Evolutionary conservation across 37 sponge, comb jelly and placozoan genomes (phyloP).

Genomic region (Axinella damicornis): DNA sequence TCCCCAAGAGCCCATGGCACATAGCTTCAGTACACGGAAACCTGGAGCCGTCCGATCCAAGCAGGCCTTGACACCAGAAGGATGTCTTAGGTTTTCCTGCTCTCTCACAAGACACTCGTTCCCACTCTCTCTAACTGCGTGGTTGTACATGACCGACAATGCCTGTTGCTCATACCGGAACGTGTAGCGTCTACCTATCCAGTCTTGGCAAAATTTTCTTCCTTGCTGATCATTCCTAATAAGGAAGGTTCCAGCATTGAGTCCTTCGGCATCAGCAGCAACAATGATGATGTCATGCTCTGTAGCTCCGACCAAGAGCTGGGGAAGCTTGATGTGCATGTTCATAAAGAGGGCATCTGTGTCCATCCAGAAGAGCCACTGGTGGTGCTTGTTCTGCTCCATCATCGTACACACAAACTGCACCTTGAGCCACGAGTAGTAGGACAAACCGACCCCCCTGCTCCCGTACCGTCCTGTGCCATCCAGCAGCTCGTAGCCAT

Average conservation of each 20-base stretch:
- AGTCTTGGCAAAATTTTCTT: background rate
- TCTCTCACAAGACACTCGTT: background rate
- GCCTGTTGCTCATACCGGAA: slow-evolving; percentile 2
- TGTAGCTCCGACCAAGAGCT: slow-evolving; percentile 4
- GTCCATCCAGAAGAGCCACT: slow-evolving; percentile 10
- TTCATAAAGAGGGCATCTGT: slow-evolving; percentile 16
- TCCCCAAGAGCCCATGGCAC: slow-evolving; percentile 9
- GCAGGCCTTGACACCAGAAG: slow-evolving; percentile 17
- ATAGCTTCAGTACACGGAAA: slow-evolving; percentile 11
- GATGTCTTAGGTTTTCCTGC: background rate
- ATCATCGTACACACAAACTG: slow-evolving; percentile 6
- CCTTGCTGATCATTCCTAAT: background rate
- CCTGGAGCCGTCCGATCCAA: slow-evolving; percentile 1
- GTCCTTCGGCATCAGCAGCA: slow-evolving; percentile 3
- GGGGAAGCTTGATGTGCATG: background rate
- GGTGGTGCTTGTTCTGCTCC: background rate
- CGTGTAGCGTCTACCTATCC: background rate
- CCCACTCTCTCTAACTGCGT: slow-evolving; percentile 5
- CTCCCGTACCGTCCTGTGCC: background rate
- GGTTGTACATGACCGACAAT: background rate
- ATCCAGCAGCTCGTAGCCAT: background rate
- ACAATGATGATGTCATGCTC: background rate
- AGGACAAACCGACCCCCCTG: background rate
- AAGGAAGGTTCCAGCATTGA: slow-evolving; percentile 9
- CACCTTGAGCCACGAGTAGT: slow-evolving; percentile 4